phyloP scores from a whole-genome alignment of 2,113 vertebrate genomes.

The Mixornis gularis region DNA sequence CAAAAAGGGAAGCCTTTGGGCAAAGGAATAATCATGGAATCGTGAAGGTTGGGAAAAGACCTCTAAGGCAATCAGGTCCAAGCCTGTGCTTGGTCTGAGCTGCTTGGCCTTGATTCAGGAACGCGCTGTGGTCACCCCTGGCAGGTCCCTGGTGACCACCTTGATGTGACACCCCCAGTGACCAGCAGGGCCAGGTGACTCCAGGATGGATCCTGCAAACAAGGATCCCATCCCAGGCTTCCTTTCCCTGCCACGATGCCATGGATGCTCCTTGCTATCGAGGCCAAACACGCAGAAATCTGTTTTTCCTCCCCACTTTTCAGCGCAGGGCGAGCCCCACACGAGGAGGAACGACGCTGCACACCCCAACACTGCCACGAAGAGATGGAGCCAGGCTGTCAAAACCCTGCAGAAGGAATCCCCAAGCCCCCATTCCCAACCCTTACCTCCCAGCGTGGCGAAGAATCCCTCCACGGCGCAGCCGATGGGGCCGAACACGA shows the following conservation, averaged over 20 bases:
- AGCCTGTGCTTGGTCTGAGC: background rate
- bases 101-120: rapidly evolving
- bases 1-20: background rate
- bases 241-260: rapidly evolving
- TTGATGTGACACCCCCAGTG: rapidly evolving
- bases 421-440: background rate
- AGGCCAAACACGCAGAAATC: background rate
- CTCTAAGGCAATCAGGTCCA: background rate
- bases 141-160: background rate
- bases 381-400: background rate
- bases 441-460: conserved; percentile 75
- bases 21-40: background rate
- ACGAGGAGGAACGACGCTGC: rapidly evolving
- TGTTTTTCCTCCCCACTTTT: rapidly evolving
- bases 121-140: rapidly evolving
- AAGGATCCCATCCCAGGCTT: background rate
- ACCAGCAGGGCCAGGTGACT: background rate
- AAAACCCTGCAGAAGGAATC: background rate
- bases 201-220: background rate
- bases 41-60: background rate
- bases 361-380: rapidly evolving
- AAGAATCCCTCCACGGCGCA: conserved; percentile 77
- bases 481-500: conserved; percentile 49
- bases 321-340: rapidly evolving
- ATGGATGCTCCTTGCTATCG: rapidly evolving